A percentile compares a stretch with the other conserved stretches of the same genome.
These are phyloP conservation scores for Blastobasis lacticolella DNA, from an alignment of 2,888 invertebrate species.

Conservation along the genomic window DNA sequence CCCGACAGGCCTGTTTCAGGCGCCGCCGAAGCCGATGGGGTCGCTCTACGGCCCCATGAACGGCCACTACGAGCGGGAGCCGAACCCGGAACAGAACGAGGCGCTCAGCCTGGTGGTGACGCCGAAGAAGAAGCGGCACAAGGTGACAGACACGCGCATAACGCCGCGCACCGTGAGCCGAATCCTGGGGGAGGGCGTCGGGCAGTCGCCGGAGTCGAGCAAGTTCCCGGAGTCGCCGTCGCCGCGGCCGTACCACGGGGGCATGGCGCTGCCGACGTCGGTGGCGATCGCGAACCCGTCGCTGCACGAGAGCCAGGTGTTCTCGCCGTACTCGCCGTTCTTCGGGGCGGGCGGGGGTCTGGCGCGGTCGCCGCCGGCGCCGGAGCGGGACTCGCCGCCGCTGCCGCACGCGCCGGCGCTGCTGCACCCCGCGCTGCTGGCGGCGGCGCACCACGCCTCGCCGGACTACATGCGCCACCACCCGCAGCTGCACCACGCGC, in stretches of 20 bases:
- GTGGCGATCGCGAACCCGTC: conserved; percentile 98
- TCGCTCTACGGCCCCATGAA: conserved; percentile 80
- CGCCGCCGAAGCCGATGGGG: conserved; percentile 84
- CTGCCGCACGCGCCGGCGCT: conserved; percentile 89
- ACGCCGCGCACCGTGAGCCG: conserved; percentile 93
- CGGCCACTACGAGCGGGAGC: conserved; percentile 77
- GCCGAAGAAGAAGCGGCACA: conserved; percentile 96
- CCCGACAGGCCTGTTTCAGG: conserved; percentile 86
- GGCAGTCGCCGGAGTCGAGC: conserved; percentile 76
- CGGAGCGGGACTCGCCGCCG: conserved; percentile 87
- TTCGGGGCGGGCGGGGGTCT: conserved; percentile 78
- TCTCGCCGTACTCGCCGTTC: conserved; percentile 93
- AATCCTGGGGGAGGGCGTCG: conserved; percentile 86
- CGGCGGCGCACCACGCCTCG: conserved; percentile 87
- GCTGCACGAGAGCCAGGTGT: conserved; percentile 94
- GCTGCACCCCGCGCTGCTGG: conserved; percentile 88
- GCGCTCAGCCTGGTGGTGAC: conserved; percentile 95
- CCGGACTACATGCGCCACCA: conserved; percentile 85
- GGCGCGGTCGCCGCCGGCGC: conserved; percentile 75
- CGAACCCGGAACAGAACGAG: conserved; percentile 91
- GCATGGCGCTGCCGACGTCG: conserved; percentile 93
- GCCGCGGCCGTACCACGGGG: conserved; percentile 85
- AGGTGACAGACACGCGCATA: conserved; percentile 95
- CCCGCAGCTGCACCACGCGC: conserved; percentile 86
- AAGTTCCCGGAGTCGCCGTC: conserved; percentile 80